Evolutionary conservation across 1,140 invertebrate species (phyloP).

Genomic region (Macrocentrus cingulum): DNA sequence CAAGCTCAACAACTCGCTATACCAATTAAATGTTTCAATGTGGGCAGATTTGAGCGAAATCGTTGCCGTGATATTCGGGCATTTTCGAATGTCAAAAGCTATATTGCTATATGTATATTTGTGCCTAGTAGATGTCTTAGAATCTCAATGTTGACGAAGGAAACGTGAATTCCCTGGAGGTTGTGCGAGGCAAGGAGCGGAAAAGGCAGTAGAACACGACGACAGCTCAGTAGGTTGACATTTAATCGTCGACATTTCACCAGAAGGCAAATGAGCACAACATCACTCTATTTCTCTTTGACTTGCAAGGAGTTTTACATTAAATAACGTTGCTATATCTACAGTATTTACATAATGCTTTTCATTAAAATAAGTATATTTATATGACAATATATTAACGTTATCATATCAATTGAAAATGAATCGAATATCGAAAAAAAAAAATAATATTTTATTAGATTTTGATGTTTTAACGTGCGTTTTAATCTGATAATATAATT

Average conservation of each 20-base stretch:
- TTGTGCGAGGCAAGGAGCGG: not conserved
- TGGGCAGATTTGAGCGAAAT: slow-evolving; percentile 1
- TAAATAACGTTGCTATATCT: no score
- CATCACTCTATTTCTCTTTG: not conserved
- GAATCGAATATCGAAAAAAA: no score
- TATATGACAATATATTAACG: no score
- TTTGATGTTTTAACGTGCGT: no score
- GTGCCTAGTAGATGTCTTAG: slow-evolving; percentile 18
- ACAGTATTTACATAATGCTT: no score
- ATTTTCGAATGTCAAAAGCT: slow-evolving; percentile 19
- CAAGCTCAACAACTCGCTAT: slow-evolving; percentile 11
- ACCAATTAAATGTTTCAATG: slow-evolving; percentile 15
- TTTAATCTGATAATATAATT: no score
- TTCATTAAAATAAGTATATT: no score
- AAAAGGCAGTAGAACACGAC: slow-evolving; percentile 15
- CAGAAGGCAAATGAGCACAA: slow-evolving; percentile 20
- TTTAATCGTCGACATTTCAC: slow-evolving; percentile 28
- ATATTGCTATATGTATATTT: slow-evolving; percentile 15
- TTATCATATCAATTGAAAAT: no score
- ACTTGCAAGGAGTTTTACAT: no score
- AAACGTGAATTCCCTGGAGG: slow-evolving; percentile 22
- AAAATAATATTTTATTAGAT: no score
- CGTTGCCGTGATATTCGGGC: slow-evolving; percentile 7
- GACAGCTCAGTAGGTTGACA: slow-evolving; percentile 26
- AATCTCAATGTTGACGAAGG: slow-evolving; percentile 24